Evolutionary conservation across 2,888 invertebrate genomes (phyloP).

Genomic region (Dicycla oo): DNA sequence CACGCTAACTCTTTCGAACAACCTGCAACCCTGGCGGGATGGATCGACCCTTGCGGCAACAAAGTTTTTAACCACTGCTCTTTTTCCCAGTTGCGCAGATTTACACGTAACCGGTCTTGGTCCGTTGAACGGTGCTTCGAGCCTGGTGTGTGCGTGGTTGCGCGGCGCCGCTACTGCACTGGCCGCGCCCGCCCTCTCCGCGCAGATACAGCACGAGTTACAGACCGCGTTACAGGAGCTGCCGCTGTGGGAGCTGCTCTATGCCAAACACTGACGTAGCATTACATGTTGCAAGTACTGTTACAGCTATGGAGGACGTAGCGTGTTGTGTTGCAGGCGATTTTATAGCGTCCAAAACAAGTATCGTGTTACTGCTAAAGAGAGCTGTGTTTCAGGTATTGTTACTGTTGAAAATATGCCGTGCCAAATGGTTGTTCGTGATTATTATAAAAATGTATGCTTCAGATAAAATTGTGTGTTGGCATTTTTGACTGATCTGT

Average conservation of each 20-base stretch:
- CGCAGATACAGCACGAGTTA: conserved; percentile 79
- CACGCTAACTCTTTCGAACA: no score
- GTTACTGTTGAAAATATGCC: conserved; percentile 13
- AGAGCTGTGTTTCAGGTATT: not conserved
- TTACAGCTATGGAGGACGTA: not conserved
- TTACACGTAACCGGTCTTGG: conserved; percentile 87
- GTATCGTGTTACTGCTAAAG: not conserved
- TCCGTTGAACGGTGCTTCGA: conserved; percentile 76
- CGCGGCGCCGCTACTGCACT: conserved; percentile 74
- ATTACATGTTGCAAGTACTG: conserved; percentile 6
- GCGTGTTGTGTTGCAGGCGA: conserved; percentile 9
- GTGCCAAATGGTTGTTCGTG: conserved; percentile 39
- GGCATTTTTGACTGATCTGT: not conserved
- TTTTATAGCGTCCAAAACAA: not conserved
- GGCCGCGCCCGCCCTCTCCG: conserved; percentile 79
- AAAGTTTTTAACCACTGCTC: not conserved
- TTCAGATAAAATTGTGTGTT: conserved; percentile 6
- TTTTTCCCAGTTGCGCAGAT: conserved; percentile 79
- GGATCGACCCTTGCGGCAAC: no score
- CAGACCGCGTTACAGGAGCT: conserved; percentile 80
- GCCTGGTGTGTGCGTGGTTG: conserved; percentile 69
- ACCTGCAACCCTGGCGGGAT: no score
- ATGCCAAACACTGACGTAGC: conserved; percentile 68
- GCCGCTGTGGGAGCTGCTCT: conserved; percentile 82
- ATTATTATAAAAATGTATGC: not conserved